These are phyloP conservation scores for Ataeniobius toweri DNA, from an alignment of 2,797 vertebrate species.

Conservation along the genomic window DNA sequence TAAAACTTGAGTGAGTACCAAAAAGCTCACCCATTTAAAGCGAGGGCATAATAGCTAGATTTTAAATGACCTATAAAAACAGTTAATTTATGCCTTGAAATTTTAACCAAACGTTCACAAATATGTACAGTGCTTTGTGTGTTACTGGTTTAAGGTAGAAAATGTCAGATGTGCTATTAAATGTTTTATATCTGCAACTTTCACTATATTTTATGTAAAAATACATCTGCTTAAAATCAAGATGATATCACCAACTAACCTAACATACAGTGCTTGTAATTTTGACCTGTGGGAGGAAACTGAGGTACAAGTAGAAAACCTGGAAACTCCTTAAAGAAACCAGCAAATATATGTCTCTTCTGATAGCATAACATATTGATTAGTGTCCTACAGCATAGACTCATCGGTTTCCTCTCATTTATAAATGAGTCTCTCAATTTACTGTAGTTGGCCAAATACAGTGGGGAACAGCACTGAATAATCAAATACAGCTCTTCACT, in stretches of 20 bases:
- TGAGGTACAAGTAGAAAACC: not conserved
- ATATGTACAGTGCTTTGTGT: not conserved
- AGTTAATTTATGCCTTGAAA: not conserved
- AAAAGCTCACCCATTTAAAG: not conserved
- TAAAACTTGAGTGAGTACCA: not conserved
- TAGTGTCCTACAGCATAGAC: no score
- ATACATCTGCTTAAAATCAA: not conserved
- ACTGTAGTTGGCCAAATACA: not conserved
- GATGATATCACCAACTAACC: not conserved
- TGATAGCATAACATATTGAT: not conserved
- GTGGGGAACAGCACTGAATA: not conserved
- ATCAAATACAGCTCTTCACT: constrained; percentile 41
- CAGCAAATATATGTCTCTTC: not conserved
- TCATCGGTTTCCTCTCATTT: not conserved
- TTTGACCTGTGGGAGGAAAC: not conserved
- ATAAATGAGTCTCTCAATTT: not conserved
- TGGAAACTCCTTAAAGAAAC: not conserved
- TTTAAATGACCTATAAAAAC: not conserved
- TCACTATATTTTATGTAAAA: no score
- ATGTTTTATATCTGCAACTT: not conserved
- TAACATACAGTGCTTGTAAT: not conserved
- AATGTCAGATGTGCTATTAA: not conserved
- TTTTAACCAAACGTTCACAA: not conserved
- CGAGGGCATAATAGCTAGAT: not conserved
- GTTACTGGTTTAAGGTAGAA: not conserved